Base-by-base conservation (phyloP, 2,113 vertebrate species). In the Gambusia holbrooki region DNA sequence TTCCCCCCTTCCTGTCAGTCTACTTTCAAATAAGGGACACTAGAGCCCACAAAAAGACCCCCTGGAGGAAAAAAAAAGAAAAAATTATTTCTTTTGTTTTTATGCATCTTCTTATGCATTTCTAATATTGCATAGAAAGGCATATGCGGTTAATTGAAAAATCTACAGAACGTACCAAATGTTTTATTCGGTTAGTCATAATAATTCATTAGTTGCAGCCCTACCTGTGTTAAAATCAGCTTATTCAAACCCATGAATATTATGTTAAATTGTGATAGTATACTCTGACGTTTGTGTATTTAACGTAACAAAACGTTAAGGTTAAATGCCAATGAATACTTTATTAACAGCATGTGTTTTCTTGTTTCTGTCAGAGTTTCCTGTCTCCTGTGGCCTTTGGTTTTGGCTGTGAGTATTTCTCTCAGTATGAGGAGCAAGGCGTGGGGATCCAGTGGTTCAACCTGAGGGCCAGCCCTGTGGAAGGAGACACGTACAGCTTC, bases 371-470 rank as follows among this genome's bases (percentile, higher is more conserved):
- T 3, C 89, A 98, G 97, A 98, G 97, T 82, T 91, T 98, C 51
- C 86, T 98, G n/a, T 98, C 96, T 0, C 97, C 96, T 0, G 97
- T 97, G 74, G 96, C 96, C n/a, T 98, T 98, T 0, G 97, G 97
- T 7, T 98, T 97, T 0, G 97, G 97, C 54, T 98, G 96, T 0
- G 96, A 97, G 89, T 96, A 96, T 85, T 96, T 98, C 84, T 95
- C 95, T 25, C 95, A 96, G 80, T 96, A 96, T 0, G 97, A 99
- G 84, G 96, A 97, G 77, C 96, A 97, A 82, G 97, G 97, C 0
- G 84, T 96, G 45, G 97, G 96, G 7, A 95, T 96, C 22, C 97
- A 96, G 91, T 98, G 97, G 97, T 86, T 90, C 88, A 97, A 96
- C 87, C 6, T 96, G 70, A 86, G 64, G 11, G 54, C 88, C 65